Evolutionary conservation across 2,113 vertebrate genomes (phyloP).

Genomic region (Pandion haliaetus): DNA sequence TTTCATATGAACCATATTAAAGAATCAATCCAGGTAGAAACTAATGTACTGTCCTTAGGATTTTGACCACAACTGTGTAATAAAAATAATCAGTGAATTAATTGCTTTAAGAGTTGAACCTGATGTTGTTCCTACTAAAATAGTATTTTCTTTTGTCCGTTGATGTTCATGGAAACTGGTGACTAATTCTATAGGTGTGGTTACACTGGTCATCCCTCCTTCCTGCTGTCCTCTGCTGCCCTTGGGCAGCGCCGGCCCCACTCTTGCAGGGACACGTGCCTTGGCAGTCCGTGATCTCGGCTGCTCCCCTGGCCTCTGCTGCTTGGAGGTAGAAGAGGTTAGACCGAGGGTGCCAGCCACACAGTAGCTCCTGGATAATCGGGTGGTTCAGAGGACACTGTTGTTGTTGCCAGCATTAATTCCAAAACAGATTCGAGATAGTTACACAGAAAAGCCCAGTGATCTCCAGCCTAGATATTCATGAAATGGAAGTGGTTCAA

Average conservation of each 20-base stretch:
- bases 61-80: neutral
- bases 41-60: neutral
- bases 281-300: too few relatives aligned
- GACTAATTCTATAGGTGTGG: neutral
- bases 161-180: neutral
- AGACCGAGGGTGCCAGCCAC: neutral
- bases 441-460: neutral
- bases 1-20: neutral
- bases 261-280: neutral
- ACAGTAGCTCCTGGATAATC: neutral
- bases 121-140: neutral
- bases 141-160: accelerated
- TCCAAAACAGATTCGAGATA: neutral
- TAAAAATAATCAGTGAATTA: neutral
- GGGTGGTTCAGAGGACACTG: neutral
- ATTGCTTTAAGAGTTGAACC: neutral
- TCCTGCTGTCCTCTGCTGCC: neutral
- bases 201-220: neutral
- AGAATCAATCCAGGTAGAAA: neutral
- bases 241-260: neutral
- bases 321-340: accelerated
- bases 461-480: neutral
- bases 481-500: neutral
- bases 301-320: neutral
- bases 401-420: neutral